Conservation (phyloP, 2,113 vertebrate species). For the Misgurnus mizolepis region DNA sequence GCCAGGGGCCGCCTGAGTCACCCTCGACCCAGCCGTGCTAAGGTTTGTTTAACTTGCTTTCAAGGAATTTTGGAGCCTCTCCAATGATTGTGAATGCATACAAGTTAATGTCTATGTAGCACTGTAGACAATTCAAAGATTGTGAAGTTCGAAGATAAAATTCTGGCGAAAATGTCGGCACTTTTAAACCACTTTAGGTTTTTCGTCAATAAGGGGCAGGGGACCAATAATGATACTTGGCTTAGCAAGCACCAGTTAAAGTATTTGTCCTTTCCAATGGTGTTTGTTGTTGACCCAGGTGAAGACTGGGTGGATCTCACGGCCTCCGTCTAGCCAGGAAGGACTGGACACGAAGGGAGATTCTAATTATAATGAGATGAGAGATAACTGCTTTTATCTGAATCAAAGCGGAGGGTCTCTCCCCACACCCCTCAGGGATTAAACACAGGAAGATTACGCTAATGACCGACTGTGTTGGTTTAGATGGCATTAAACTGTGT, state of each 20-base stretch:
- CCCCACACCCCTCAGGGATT: slow-evolving; percentile 65
- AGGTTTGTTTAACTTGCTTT: slow-evolving; percentile 68
- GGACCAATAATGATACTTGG: not conserved
- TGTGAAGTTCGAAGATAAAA: not conserved
- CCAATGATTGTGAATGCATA: slow-evolving; percentile 73
- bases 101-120: slow-evolving; percentile 59
- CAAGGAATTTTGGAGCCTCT: slow-evolving; percentile 69
- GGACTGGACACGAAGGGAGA: slow-evolving; percentile 63
- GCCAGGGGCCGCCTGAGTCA: slow-evolving; percentile 67
- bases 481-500: slow-evolving; percentile 30
- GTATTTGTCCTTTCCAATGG: not conserved
- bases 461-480: slow-evolving; percentile 56
- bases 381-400: slow-evolving; percentile 75
- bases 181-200: not conserved
- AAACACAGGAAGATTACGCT: slow-evolving; percentile 78
- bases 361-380: slow-evolving; percentile 71
- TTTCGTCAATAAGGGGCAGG: not conserved
- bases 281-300: not conserved
- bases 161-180: not conserved
- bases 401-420: slow-evolving; percentile 62
- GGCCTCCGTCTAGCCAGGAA: slow-evolving; percentile 72
- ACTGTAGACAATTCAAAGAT: slow-evolving; percentile 38
- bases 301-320: slow-evolving; percentile 15
- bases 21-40: slow-evolving; percentile 53
- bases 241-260: not conserved